Conservation (phyloP, 1,140 invertebrate genomes). For the Diabrotica undecimpunctata region DNA sequence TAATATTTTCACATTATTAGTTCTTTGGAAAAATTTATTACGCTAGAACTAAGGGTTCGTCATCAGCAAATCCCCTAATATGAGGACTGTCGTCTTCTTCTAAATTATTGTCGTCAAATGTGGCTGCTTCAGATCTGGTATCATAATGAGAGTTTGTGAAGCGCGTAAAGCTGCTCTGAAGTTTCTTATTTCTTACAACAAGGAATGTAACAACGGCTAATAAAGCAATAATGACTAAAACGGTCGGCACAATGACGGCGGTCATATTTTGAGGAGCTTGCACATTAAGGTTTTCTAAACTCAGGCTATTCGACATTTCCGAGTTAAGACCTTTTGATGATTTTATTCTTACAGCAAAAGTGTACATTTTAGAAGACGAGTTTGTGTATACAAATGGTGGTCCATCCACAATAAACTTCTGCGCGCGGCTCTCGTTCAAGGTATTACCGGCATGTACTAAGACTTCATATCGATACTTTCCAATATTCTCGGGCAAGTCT, state of each 20-base stretch:
- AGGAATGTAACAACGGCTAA: constrained; percentile 60
- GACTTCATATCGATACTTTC: constrained; percentile 56
- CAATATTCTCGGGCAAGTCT: constrained; percentile 29
- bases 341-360: constrained; percentile 61
- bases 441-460: constrained; percentile 56
- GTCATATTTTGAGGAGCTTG: constrained; percentile 20
- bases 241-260: constrained; percentile 36
- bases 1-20: neutral
- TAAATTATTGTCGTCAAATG: constrained; percentile 70
- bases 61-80: constrained; percentile 88
- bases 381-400: constrained; percentile 59
- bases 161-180: constrained; percentile 73
- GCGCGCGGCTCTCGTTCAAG: constrained; percentile 53
- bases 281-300: constrained; percentile 13
- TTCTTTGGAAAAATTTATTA: constrained; percentile 46
- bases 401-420: constrained; percentile 47
- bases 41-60: constrained; percentile 88
- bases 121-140: constrained; percentile 77
- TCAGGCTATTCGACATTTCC: constrained; percentile 53
- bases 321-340: constrained; percentile 64
- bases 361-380: constrained; percentile 54
- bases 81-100: constrained; percentile 80
- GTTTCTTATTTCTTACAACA: constrained; percentile 65
- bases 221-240: constrained; percentile 48
- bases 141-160: constrained; percentile 86